phyloP scores from a whole-genome alignment of 2,888 invertebrate species.

The Pediacus dermestoides region DNA sequence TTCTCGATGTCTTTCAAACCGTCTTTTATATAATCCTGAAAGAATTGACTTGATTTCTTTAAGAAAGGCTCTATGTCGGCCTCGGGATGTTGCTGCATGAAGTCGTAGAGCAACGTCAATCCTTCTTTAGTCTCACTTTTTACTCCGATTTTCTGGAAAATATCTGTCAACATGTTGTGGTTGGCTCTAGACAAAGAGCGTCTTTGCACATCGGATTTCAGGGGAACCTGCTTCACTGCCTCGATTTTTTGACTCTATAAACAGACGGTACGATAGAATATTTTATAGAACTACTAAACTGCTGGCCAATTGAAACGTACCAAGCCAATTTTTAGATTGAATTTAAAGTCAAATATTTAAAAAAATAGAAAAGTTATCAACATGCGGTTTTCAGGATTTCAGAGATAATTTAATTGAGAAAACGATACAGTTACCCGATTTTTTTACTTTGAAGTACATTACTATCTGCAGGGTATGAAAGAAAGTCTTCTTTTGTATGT shows the following conservation, averaged over 20 bases:
- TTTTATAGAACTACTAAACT: no score
- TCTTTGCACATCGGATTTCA: constrained; percentile 41
- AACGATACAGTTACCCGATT: no score
- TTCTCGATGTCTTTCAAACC: constrained; percentile 62
- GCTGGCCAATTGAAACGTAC: no score
- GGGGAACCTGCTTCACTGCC: constrained; percentile 48
- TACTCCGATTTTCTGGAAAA: constrained; percentile 86
- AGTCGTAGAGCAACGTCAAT: constrained; percentile 73
- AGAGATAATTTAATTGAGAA: no score
- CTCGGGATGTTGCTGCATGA: constrained; percentile 76
- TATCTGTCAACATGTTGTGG: constrained; percentile 84
- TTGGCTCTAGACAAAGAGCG: constrained; percentile 66
- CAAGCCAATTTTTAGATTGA: no score
- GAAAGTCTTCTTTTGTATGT: no score
- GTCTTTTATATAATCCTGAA: constrained; percentile 81
- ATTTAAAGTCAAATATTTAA: no score
- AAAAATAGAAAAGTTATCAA: no score
- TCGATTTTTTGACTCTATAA: constrained; percentile 52
- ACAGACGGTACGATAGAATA: no score
- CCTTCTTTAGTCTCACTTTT: constrained; percentile 84
- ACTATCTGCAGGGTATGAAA: no score
- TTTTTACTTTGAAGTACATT: no score
- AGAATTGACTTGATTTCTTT: constrained; percentile 77
- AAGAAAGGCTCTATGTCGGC: constrained; percentile 83
- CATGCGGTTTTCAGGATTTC: no score